phyloP scores from a whole-genome alignment of 2,797 vertebrate genomes.

The Ibycter americanus region DNA sequence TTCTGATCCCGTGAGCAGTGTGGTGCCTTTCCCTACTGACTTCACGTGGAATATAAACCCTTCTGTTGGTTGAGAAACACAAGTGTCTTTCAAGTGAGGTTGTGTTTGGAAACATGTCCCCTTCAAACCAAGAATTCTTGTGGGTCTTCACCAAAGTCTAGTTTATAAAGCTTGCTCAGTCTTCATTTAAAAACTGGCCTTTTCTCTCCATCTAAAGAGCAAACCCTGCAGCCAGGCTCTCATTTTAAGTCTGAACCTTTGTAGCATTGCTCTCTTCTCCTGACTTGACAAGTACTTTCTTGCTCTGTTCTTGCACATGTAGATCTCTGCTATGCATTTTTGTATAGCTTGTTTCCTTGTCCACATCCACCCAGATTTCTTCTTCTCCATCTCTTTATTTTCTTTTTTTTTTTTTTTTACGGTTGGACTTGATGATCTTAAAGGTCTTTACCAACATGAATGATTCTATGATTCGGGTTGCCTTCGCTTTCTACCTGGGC shows the following conservation, averaged over 20 bases:
- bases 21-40: neutral
- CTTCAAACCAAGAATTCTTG: neutral
- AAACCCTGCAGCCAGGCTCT: neutral
- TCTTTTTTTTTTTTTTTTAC: too few relatives aligned
- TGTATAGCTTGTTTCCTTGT: neutral
- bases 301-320: neutral
- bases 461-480: too few relatives aligned
- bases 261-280: neutral
- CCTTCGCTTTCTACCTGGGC: too few relatives aligned
- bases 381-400: neutral
- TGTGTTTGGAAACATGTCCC: neutral
- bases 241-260: neutral
- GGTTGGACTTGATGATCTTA: too few relatives aligned
- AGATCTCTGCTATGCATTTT: neutral
- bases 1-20: accelerated
- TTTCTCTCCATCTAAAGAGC: neutral
- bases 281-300: neutral
- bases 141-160: neutral
- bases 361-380: neutral
- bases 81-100: neutral
- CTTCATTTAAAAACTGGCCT: neutral
- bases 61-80: neutral
- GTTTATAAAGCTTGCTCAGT: neutral
- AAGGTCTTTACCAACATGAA: too few relatives aligned
- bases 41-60: neutral